These are phyloP conservation scores for Leucoraja erinaceus DNA, from an alignment of 2,113 vertebrate genomes.

Conservation along the genomic window DNA sequence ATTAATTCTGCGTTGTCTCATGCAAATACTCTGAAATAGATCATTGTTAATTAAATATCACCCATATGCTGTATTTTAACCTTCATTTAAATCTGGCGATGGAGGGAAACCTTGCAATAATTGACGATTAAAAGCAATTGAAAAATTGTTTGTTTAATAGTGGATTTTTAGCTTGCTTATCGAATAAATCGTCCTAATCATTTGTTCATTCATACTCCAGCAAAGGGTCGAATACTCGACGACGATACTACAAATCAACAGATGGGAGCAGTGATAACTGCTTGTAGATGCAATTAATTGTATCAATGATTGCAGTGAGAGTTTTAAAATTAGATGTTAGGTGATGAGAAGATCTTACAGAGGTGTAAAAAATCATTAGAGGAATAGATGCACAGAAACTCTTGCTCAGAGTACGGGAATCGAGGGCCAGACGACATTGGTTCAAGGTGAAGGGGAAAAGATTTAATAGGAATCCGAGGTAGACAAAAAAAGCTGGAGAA, in stretches of 20 bases:
- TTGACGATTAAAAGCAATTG: constrained; percentile 27
- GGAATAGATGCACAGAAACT: no score
- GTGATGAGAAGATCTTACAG: not conserved
- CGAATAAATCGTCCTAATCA: constrained; percentile 16
- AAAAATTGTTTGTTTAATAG: constrained; percentile 13
- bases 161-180: constrained; percentile 1
- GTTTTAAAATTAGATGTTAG: not conserved
- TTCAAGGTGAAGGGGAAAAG: no score
- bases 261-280: not conserved
- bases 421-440: no score
- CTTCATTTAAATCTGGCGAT: constrained; percentile 14
- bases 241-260: not conserved
- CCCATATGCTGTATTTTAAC: constrained; percentile 11
- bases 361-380: no score
- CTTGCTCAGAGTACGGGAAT: no score
- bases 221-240: not conserved
- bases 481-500: no score
- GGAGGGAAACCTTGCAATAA: constrained; percentile 5
- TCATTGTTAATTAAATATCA: constrained; percentile 23
- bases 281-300: constrained; percentile 12
- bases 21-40: not conserved
- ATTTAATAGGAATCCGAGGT: no score
- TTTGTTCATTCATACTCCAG: constrained; percentile 15
- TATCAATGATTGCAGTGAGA: not conserved
- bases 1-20: constrained; percentile 15